Base-by-base conservation (phyloP, 2,797 vertebrate species). In the Esox lucius region DNA sequence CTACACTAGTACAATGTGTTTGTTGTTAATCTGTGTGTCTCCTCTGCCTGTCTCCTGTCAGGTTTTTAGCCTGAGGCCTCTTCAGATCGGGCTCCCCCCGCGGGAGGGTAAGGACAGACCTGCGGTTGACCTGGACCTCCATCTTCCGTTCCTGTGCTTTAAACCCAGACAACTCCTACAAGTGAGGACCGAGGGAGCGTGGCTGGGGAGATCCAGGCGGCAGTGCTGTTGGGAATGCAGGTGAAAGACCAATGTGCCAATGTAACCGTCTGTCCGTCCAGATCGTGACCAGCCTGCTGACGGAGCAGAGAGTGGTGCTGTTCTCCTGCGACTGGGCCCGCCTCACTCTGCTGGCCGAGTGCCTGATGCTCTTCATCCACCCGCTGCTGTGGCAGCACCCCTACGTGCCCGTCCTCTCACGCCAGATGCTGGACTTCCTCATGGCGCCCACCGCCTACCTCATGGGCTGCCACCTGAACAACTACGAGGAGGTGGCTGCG, bases 371-470 rank as follows among this genome's bases (percentile, higher is more conserved):
- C 28, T 95, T 91, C 81, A 88, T 94, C 26, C 90, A 96, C 81
- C 98, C 98, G 0, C 91, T 99, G 73, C 94, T 92, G 75, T 99
- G 98, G 98, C 96, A 97, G 81, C 97, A 99, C 87, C 96, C 98
- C 0, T 97, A 96, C 12, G 98, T 98, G 62, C 98, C 98, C 0
- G 88, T 99, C 49, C 91, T 99, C 28, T 94, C 98, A 0, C 83
- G 84, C 8, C 95, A 96, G 73, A 99, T 99, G 98, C 85, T 99
- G 87, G 98, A 99, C 88, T 99, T 99, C 73, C 88, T 99, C 62
- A 98, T 99, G 98, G 98, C 98, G 0, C 98, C 98, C 1, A 99
- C 97, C 0, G 94, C 97, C 51, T 99, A 96, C 72, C 94, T 99
- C 71, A 99, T 99, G 98, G 98, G 98, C 75, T 99, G 98, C 81